phyloP scores from a whole-genome alignment of 2,888 invertebrate genomes.

The Thumatha senex region DNA sequence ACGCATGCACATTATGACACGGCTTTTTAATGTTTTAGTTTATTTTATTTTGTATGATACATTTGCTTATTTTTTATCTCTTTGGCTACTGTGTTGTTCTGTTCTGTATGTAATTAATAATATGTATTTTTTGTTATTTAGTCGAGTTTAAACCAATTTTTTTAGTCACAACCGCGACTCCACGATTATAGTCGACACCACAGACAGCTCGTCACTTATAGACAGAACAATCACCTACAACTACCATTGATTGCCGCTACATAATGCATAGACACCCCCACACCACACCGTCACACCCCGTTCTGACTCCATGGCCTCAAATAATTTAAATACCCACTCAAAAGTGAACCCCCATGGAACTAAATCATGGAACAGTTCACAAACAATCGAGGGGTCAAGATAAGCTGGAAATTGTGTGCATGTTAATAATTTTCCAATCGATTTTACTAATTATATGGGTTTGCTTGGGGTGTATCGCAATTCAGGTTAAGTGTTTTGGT shows the following conservation, averaged over 20 bases:
- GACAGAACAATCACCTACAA: slow-evolving; percentile 68
- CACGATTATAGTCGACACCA: slow-evolving; percentile 18
- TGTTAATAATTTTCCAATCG: slow-evolving; percentile 65
- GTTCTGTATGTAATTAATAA: no score
- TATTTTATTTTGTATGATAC: no score
- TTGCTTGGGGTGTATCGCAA: slow-evolving; percentile 23
- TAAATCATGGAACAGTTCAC: slow-evolving; percentile 1
- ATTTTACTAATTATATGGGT: slow-evolving; percentile 67
- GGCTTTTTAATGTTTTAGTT: no score
- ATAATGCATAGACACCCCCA: slow-evolving; percentile 73
- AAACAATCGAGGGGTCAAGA: slow-evolving; percentile 29
- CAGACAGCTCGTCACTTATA: slow-evolving; percentile 43
- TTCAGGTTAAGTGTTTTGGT: slow-evolving; percentile 6
- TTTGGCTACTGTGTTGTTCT: no score
- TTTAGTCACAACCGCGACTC: slow-evolving; percentile 35
- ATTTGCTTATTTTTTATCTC: no score
- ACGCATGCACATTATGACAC: no score
- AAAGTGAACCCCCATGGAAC: slow-evolving; percentile 31
- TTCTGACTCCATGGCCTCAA: slow-evolving; percentile 49
- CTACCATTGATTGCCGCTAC: slow-evolving; percentile 78
- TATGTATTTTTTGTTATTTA: no score
- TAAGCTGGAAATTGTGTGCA: slow-evolving; percentile 47
- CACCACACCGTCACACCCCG: slow-evolving; percentile 42
- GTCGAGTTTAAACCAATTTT: neutral
- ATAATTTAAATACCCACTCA: slow-evolving; percentile 51